A percentile compares a stretch with the other conserved stretches of the same genome.
phyloP scores from a whole-genome alignment of 2,113 vertebrate genomes.

The Athene cunicularia region DNA sequence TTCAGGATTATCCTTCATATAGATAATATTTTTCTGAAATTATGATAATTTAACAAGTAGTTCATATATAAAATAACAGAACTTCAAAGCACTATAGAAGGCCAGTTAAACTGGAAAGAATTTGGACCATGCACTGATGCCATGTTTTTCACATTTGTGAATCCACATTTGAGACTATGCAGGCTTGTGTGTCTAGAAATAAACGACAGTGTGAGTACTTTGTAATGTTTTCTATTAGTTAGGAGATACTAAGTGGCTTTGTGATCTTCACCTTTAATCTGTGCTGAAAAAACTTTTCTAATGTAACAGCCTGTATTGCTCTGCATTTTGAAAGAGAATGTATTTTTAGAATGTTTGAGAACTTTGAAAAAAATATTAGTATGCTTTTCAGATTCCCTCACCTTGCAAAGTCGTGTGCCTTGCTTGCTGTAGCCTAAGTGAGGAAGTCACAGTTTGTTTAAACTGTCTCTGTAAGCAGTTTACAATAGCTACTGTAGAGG shows the following conservation, averaged over 20 bases:
- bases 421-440: neutral
- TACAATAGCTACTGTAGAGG: neutral
- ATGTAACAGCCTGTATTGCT: neutral
- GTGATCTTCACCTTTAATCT: neutral
- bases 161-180: neutral
- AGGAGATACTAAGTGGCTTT: neutral
- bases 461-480: neutral
- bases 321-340: neutral
- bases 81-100: neutral
- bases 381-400: neutral
- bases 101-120: neutral
- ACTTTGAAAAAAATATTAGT: neutral
- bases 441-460: constrained; percentile 22
- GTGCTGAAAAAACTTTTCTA: neutral
- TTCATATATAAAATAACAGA: neutral
- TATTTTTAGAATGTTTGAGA: neutral
- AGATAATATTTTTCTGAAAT: neutral
- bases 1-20: neutral
- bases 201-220: neutral
- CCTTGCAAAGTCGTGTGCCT: neutral
- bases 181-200: neutral
- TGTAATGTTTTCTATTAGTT: neutral
- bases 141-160: neutral
- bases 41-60: neutral
- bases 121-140: neutral